Conservation (phyloP, 2,888 invertebrate species). For the Oscheius sp. region DNA sequence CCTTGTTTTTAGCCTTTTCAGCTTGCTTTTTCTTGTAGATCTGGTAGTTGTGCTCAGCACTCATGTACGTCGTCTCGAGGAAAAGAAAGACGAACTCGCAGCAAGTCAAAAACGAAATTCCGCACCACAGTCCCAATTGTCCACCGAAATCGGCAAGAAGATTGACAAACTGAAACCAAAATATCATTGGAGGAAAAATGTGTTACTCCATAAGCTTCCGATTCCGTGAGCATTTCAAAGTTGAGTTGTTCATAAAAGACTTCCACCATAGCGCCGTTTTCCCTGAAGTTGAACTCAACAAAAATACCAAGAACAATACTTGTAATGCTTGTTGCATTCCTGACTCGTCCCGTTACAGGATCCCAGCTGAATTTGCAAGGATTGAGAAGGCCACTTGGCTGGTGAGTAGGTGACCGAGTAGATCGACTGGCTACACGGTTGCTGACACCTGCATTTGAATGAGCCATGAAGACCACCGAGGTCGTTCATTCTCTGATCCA, state of each 20-base stretch:
- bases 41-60: conserved; percentile 62
- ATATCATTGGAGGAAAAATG: not conserved
- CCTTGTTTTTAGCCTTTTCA: conserved; percentile 53
- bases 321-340: conserved; percentile 71
- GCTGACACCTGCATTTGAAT: conserved; percentile 66
- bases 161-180: conserved; percentile 65
- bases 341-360: conserved; percentile 67
- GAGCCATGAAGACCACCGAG: conserved; percentile 64
- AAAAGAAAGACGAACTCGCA: conserved; percentile 69
- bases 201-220: conserved; percentile 70
- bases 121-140: conserved; percentile 70
- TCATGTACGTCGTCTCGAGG: conserved; percentile 66
- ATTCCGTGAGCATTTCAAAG: conserved; percentile 71
- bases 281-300: conserved; percentile 50
- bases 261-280: conserved; percentile 73
- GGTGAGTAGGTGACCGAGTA: conserved; percentile 71
- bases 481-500: conserved; percentile 63
- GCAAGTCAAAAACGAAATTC: conserved; percentile 68
- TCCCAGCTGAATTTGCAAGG: conserved; percentile 69
- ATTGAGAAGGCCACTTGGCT: conserved; percentile 69
- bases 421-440: conserved; percentile 68
- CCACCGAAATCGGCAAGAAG: conserved; percentile 72
- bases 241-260: conserved; percentile 73
- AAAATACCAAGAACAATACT: conserved; percentile 45
- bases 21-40: conserved; percentile 65